Evolutionary conservation across 2,113 vertebrate species (phyloP), one percentile per base, ranked within the genome.

Genomic region (Thunnus maccoyii): DNA sequence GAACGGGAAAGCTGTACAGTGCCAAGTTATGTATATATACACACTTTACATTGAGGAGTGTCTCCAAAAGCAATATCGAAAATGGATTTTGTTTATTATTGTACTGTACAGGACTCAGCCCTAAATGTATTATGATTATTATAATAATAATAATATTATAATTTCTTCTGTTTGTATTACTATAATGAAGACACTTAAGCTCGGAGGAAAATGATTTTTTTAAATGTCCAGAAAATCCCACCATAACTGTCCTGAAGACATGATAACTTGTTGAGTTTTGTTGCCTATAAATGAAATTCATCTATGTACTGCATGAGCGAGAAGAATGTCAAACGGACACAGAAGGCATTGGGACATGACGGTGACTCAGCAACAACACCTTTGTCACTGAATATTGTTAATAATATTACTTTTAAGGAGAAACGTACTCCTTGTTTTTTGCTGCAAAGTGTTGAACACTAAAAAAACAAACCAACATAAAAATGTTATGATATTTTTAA

Each of bases 361-460:
- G 80, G 89, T 86, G 92, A 92, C 88, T 79, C 90, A 70, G 89
- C 91, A 88, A 79, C 52, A 88, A 92, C 93, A 89, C 86, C 91
- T 89, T 88, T 76, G 94, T 94, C 93, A 88, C 91, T 92, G 92
- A 93, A 91, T 91, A 91, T 94, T 94, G 93, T 95, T 93, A 94
- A 93, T 92, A 92, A 94, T 94, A 94, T 94, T 91, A 90, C 91
- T 94, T 94, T 92, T 77, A 68, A 92, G 91, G 93, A 92, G 89
- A 83, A 89, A 83, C 72, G 50, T 72, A 70, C 93, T 95, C 94
- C 93, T 95, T 91, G 88, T 89, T 91, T 93, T 94, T 95, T 95
- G 95, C 95, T 96, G 95, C 95, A 95, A 95, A 95, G 94, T 95
- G 95, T 95, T 95, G 94, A 96, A 96, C 95, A 96, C 95, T 96